Base-by-base conservation (phyloP, 92 coral and sea anemone species). In the Siderastrea radians region DNA sequence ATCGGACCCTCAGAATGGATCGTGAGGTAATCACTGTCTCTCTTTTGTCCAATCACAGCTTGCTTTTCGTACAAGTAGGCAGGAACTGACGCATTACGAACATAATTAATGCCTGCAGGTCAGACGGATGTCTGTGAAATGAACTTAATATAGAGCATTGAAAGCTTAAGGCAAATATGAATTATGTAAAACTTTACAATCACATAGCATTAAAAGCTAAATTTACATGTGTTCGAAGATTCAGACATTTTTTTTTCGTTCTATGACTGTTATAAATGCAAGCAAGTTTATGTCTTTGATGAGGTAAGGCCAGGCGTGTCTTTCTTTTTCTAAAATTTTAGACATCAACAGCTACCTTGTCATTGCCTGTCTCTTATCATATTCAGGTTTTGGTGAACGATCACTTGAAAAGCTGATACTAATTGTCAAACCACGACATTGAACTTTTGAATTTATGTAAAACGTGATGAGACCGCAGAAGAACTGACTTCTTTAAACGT, bases 141-240 rank as follows among this genome's bases (percentile, higher is more conserved):
- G 16, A 68, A 44, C 38, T 17, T 5, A 46, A 1, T 13, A 4
- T 14, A 58, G 76, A 9, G 68, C 71, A 10, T 6, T 61, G 44
- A 52, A 65, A 54, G 67, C 86, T 81, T 70, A 1, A 69, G 68
- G 77, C 15, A 67, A 81, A 69, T 53, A 81, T 81, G 45, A 81
- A 81, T 81, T 68, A 81, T 81, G 86, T 55, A 68, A 63, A 51
- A 12, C 63, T 10, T 51, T 15, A 61, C 57, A 61, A 7, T 7
- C 51, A 46, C 3, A 16, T 19, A 47, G 49, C 38, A 14, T n/a
- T 78, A 13, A 62, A 61, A 62, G 58, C 58, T 49, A 63, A 71
- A 68, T 48, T 62, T 16, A 63, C 38, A 26, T 61, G 46, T 63
- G 48, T 19, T 44, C 7, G 3, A n/a, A 48, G 58, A 19, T 9